phyloP scores from a whole-genome alignment of 1,140 invertebrate genomes.

The Platyscapa corneri region DNA sequence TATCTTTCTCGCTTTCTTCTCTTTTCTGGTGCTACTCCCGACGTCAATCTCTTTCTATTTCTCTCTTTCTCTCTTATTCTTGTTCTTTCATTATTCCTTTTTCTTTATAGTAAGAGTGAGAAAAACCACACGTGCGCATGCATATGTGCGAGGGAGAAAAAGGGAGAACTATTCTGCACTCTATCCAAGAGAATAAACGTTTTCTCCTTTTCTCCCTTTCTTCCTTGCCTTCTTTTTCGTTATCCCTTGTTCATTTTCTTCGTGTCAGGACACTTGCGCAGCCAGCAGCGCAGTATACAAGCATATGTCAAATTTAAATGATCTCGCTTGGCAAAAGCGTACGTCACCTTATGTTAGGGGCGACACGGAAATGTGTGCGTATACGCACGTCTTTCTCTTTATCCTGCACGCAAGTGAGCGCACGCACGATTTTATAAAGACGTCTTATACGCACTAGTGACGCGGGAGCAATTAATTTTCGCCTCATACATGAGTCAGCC shows the following conservation, averaged over 20 bases:
- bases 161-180: background rate
- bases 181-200: conserved; percentile 1
- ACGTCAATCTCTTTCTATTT: conserved; percentile 29
- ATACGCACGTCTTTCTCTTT: background rate
- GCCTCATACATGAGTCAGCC: background rate
- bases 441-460: conserved; percentile 1
- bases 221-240: conserved; percentile 2
- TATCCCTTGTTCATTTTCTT: background rate
- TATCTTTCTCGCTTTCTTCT: conserved; percentile 1
- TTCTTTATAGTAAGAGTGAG: background rate
- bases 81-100: background rate
- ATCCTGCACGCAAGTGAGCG: background rate
- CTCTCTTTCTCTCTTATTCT: background rate
- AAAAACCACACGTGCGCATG: too few species aligned
- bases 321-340: conserved; percentile 3
- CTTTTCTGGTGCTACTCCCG: conserved; percentile 9
- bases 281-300: background rate
- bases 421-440: conserved; percentile 41
- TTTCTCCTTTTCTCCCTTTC: background rate
- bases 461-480: conserved; percentile 48
- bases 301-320: conserved; percentile 18
- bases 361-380: conserved; percentile 6
- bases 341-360: conserved; percentile 9
- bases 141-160: background rate
- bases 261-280: background rate